Conservation (phyloP, 2,888 invertebrate genomes). For the Campoplex nolae region DNA sequence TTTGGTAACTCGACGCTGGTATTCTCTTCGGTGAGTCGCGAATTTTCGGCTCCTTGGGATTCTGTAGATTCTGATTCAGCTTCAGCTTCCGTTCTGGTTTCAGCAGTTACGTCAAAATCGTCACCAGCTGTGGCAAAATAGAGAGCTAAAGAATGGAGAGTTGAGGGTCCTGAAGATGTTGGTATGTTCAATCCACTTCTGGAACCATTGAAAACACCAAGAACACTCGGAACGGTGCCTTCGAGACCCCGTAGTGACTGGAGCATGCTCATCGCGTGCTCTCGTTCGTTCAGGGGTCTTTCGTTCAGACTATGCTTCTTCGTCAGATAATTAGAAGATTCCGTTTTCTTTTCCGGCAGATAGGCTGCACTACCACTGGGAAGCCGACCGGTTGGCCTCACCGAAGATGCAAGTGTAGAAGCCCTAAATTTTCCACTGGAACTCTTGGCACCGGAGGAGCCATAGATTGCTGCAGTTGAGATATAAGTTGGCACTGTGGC, state of each 20-base stretch:
- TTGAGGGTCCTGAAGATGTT: slow-evolving; percentile 91
- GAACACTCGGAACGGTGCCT: slow-evolving; percentile 83
- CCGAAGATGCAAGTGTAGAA: slow-evolving; percentile 28
- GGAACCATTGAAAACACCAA: slow-evolving; percentile 82
- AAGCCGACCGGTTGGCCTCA: slow-evolving; percentile 66
- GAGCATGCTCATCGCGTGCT: slow-evolving; percentile 90
- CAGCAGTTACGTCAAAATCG: slow-evolving; percentile 79
- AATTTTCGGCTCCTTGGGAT: slow-evolving; percentile 33
- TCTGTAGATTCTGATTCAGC: slow-evolving; percentile 58
- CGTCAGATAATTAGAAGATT: slow-evolving; percentile 66
- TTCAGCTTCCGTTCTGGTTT: slow-evolving; percentile 79
- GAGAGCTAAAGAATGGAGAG: slow-evolving; percentile 91
- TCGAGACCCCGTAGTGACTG: slow-evolving; percentile 88
- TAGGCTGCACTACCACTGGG: slow-evolving; percentile 74
- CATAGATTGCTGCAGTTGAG: slow-evolving; percentile 63
- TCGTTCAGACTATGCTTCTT: slow-evolving; percentile 71
- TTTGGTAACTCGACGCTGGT: slow-evolving; percentile 85
- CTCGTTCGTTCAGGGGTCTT: slow-evolving; percentile 85
- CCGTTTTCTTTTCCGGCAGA: slow-evolving; percentile 76
- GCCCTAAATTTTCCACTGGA: slow-evolving; percentile 34
- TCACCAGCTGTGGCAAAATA: slow-evolving; percentile 92
- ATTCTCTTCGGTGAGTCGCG: slow-evolving; percentile 61
- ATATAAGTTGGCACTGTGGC: slow-evolving; percentile 80
- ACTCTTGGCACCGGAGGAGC: slow-evolving; percentile 64
- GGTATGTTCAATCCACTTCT: slow-evolving; percentile 89